These are phyloP conservation scores for Andrena trimmerana DNA, from an alignment of 2,888 invertebrate genomes.

Conservation along the genomic window DNA sequence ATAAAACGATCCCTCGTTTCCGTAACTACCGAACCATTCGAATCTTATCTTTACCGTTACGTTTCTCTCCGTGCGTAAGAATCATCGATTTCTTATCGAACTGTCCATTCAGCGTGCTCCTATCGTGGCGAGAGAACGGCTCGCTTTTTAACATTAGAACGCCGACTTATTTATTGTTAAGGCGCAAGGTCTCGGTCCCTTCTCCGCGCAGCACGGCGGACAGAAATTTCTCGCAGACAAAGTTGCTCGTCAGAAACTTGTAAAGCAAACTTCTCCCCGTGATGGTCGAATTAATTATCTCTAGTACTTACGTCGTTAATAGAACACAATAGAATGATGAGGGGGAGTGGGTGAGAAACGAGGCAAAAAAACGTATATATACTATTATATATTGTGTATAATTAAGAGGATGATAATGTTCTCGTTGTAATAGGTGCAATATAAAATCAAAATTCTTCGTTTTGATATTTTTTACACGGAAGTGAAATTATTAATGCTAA, in stretches of 20 bases:
- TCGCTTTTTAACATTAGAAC: constrained; percentile 4
- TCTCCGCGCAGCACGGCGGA: no score
- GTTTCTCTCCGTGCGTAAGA: background rate
- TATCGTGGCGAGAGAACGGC: background rate
- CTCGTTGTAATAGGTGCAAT: constrained; percentile 49
- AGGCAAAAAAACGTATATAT: constrained; percentile 4
- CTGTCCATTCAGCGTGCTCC: background rate
- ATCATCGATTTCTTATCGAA: background rate
- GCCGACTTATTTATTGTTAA: constrained; percentile 48
- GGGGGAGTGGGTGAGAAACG: constrained; percentile 15
- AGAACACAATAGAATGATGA: constrained; percentile 33
- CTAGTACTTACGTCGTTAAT: constrained; percentile 50
- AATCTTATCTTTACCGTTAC: background rate
- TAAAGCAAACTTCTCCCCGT: constrained; percentile 13
- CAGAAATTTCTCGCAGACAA: constrained; percentile 9
- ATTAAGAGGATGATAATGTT: constrained; percentile 28
- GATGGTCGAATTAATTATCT: constrained; percentile 25
- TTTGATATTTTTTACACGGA: constrained; percentile 36
- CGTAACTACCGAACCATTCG: constrained; percentile 14
- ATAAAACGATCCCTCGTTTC: background rate
- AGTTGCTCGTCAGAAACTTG: constrained; percentile 1
- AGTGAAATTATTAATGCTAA: constrained; percentile 35
- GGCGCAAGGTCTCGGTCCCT: background rate
- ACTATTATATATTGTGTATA: constrained; percentile 41
- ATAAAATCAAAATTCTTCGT: constrained; percentile 52